Evolutionary conservation across 2,888 invertebrate genomes (phyloP).

Genomic region (Andrena marginata): DNA sequence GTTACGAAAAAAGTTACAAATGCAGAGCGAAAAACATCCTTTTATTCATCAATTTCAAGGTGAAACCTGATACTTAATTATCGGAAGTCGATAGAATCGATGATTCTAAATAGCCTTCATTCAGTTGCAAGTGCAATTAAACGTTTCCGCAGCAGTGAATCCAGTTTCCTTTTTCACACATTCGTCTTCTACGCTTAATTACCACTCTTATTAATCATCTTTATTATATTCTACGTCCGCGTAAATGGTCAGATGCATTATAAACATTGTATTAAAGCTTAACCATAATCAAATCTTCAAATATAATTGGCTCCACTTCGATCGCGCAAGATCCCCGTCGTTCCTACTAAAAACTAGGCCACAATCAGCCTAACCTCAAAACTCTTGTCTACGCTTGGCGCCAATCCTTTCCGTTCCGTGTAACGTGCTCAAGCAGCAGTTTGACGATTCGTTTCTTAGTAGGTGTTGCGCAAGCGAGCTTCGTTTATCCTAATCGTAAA

Average conservation of each 20-base stretch:
- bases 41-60: slow-evolving; percentile 4
- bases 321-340: no score
- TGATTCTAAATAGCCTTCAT: background rate
- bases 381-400: slow-evolving; percentile 2
- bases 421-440: slow-evolving; percentile 7
- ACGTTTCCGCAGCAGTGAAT: no score
- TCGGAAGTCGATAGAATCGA: slow-evolving; percentile 22
- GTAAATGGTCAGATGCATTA: no score
- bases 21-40: background rate
- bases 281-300: no score
- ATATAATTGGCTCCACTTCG: no score
- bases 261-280: no score
- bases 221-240: no score
- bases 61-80: slow-evolving; percentile 4
- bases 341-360: no score
- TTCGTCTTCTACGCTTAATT: no score
- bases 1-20: no score
- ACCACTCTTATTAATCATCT: no score
- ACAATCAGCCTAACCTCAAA: slow-evolving; percentile 31
- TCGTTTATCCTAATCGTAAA: background rate
- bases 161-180: no score
- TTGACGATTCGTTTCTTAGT: slow-evolving; percentile 46
- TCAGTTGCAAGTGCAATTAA: background rate
- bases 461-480: slow-evolving; percentile 23
- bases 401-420: slow-evolving; percentile 16